Percentiles rank a stretch among this genome's conserved stretches.
Conservation (phyloP, 2,888 invertebrate species). For the Horisme vitalbata region DNA sequence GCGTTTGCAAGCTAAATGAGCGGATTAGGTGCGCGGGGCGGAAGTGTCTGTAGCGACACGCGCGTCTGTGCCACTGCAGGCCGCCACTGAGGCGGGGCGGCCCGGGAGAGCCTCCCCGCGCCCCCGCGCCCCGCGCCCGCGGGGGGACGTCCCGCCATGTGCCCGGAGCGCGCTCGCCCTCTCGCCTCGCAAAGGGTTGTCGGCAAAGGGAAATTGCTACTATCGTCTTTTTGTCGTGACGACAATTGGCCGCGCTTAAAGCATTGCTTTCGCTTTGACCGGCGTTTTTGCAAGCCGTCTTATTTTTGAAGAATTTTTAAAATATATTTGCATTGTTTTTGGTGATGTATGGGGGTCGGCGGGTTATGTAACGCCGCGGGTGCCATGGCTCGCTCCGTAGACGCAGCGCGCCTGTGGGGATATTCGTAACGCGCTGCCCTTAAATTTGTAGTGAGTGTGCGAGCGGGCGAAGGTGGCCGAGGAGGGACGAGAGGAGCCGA, state of each 20-base stretch:
- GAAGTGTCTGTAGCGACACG: slow-evolving; percentile 80
- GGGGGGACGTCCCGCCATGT: slow-evolving; percentile 62
- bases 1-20: slow-evolving; percentile 76
- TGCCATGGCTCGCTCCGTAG: slow-evolving; percentile 50
- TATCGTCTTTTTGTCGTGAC: slow-evolving; percentile 64
- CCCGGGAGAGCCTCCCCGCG: slow-evolving; percentile 69
- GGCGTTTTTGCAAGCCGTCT: slow-evolving; percentile 28
- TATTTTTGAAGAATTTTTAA: slow-evolving; percentile 32
- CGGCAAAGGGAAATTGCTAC: slow-evolving; percentile 71
- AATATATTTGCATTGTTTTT: slow-evolving; percentile 35
- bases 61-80: slow-evolving; percentile 80
- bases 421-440: slow-evolving; percentile 75
- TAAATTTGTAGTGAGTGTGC: slow-evolving; percentile 69
- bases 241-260: slow-evolving; percentile 60
- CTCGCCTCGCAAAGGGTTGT: slow-evolving; percentile 75
- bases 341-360: slow-evolving; percentile 43
- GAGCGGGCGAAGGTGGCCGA: slow-evolving; percentile 59
- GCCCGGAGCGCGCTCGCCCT: slow-evolving; percentile 65
- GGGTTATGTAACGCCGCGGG: slow-evolving; percentile 58
- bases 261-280: slow-evolving; percentile 52
- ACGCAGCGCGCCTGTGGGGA: slow-evolving; percentile 63
- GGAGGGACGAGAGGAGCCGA: slow-evolving; percentile 49
- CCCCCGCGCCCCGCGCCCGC: slow-evolving; percentile 44
- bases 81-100: slow-evolving; percentile 82
- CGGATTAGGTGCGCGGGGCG: slow-evolving; percentile 75